phyloP scores from a whole-genome alignment of 2,797 vertebrate genomes.

The Hipposideros larvatus region DNA sequence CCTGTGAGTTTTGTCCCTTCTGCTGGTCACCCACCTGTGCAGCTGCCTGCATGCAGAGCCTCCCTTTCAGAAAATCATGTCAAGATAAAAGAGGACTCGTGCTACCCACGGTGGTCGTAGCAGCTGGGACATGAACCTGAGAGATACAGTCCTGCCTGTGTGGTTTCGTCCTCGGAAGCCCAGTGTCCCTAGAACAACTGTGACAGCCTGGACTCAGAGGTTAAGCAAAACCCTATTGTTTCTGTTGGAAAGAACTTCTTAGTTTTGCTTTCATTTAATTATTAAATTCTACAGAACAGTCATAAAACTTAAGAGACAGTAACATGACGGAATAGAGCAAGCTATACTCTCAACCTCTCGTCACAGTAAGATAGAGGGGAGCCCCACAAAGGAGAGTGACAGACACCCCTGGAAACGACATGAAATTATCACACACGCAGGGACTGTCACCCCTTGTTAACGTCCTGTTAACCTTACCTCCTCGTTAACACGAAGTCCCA shows the following conservation, averaged over 20 bases:
- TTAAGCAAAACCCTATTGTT: background rate
- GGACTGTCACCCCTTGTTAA: fast-evolving
- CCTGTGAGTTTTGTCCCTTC: too few species aligned
- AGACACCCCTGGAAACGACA: background rate
- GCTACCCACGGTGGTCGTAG: fast-evolving
- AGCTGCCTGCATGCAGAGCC: background rate
- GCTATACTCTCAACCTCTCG: fast-evolving
- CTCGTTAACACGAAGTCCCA: slow-evolving; percentile 89
- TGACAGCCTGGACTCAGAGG: background rate
- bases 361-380: background rate
- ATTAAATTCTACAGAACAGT: background rate
- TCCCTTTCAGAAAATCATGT: background rate
- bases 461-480: slow-evolving; percentile 89
- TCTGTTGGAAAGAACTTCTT: background rate
- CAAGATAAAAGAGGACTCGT: fast-evolving
- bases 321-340: background rate
- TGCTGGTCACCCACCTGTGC: background rate
- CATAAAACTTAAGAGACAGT: background rate
- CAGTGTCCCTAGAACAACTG: background rate
- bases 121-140: fast-evolving
- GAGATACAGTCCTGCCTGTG: fast-evolving
- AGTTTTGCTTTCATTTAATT: background rate
- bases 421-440: fast-evolving
- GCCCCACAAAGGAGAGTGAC: too few species aligned
- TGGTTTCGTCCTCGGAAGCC: background rate